A percentile compares a stretch with the other conserved stretches of the same genome.
Conservation (phyloP, 2,888 invertebrate species). For the Gymnosoma rotundatum region DNA sequence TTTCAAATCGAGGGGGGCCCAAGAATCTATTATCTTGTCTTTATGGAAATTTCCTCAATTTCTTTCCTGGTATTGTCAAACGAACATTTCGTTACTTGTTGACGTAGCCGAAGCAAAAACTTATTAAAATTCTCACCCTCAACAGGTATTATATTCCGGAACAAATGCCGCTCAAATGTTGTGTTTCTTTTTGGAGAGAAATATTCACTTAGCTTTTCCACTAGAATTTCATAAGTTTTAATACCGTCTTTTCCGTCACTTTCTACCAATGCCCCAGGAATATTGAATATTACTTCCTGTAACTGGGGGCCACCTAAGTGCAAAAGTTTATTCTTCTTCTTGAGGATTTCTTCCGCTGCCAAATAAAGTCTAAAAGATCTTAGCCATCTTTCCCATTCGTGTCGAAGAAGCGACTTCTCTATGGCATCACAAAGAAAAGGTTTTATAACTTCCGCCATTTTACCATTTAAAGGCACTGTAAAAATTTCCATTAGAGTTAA, state of each 20-base stretch:
- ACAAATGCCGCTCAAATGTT: slow-evolving; percentile 75
- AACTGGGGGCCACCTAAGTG: slow-evolving; percentile 64
- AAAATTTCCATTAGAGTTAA: slow-evolving; percentile 22
- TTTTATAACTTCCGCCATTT: slow-evolving; percentile 48
- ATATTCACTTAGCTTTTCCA: slow-evolving; percentile 65
- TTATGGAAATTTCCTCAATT: slow-evolving; percentile 59
- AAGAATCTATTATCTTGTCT: slow-evolving; percentile 55
- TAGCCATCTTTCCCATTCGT: slow-evolving; percentile 69
- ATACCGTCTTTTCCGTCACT: slow-evolving; percentile 32
- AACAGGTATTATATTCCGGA: slow-evolving; percentile 68
- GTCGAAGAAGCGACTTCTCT: slow-evolving; percentile 65
- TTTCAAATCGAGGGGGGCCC: slow-evolving; percentile 60
- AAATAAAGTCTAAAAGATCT: slow-evolving; percentile 65
- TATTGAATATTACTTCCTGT: slow-evolving; percentile 68
- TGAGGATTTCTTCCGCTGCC: slow-evolving; percentile 67
- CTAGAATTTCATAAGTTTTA: slow-evolving; percentile 60
- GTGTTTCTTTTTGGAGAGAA: slow-evolving; percentile 71
- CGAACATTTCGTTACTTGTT: slow-evolving; percentile 57
- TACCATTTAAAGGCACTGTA: slow-evolving; percentile 17
- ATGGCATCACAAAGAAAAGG: slow-evolving; percentile 66
- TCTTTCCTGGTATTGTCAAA: slow-evolving; percentile 54
- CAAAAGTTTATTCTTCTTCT: slow-evolving; percentile 65
- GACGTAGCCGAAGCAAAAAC: slow-evolving; percentile 69
- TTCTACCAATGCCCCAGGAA: slow-evolving; percentile 62
- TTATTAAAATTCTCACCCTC: slow-evolving; percentile 75